Conservation (phyloP, 2,888 invertebrate genomes). For the Nipponacmea schrenckii region DNA sequence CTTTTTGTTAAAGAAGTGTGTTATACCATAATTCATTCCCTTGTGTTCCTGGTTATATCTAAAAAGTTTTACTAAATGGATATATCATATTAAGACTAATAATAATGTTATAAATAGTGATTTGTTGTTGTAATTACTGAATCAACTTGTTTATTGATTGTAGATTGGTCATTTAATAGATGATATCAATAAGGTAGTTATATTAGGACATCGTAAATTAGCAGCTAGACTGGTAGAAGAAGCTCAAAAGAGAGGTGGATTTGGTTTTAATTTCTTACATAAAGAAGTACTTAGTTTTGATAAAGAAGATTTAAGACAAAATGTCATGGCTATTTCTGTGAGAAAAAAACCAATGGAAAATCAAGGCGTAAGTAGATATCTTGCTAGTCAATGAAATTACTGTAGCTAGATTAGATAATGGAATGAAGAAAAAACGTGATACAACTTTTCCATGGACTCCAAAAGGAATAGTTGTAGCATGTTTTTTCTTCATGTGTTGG, state of each 20-base stretch:
- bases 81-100: too few relatives aligned
- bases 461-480: too few relatives aligned
- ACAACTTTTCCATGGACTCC: too few relatives aligned
- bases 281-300: slow-evolving; percentile 64
- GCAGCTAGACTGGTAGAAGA: slow-evolving; percentile 67
- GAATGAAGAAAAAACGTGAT: background rate
- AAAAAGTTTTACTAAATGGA: too few relatives aligned
- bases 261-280: slow-evolving; percentile 68
- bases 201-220: slow-evolving; percentile 67
- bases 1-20: too few relatives aligned
- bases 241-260: slow-evolving; percentile 57
- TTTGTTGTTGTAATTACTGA: too few relatives aligned
- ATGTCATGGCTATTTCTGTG: slow-evolving; percentile 60
- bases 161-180: slow-evolving; percentile 39
- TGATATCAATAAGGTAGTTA: slow-evolving; percentile 63
- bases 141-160: slow-evolving; percentile 12
- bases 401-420: background rate
- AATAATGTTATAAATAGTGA: too few relatives aligned
- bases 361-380: slow-evolving; percentile 48
- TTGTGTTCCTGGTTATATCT: too few relatives aligned
- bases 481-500: too few relatives aligned
- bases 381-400: background rate
- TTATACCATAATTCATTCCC: too few relatives aligned
- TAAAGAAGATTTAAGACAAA: slow-evolving; percentile 62
- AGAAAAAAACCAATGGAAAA: slow-evolving; percentile 66